Conservation (phyloP, 2,888 invertebrate species). For the Drosophila trichaetosa region DNA sequence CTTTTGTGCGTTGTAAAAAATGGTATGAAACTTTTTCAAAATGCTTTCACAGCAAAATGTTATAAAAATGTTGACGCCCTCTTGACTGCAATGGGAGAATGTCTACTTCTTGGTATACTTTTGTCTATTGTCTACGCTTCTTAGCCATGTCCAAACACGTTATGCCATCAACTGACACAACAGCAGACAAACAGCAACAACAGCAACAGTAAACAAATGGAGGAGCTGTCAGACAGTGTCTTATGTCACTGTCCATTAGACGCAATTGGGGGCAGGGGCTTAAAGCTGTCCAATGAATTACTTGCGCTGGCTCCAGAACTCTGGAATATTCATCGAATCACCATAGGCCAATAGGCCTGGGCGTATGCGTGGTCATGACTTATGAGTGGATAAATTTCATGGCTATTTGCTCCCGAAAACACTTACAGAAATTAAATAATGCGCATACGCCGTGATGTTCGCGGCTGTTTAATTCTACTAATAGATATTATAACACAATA, state of each 20-base stretch:
- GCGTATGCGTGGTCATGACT: slow-evolving; percentile 19
- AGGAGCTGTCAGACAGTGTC: slow-evolving; percentile 66
- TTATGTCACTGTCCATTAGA: slow-evolving; percentile 76
- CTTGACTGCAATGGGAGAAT: slow-evolving; percentile 47
- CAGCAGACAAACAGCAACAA: slow-evolving; percentile 37
- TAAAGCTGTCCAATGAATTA: slow-evolving; percentile 62
- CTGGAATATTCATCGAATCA: slow-evolving; percentile 54
- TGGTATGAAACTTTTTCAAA: slow-evolving; percentile 44
- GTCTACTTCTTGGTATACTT: slow-evolving; percentile 17
- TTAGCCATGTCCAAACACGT: slow-evolving; percentile 74
- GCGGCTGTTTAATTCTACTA: slow-evolving; percentile 70
- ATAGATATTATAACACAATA: slow-evolving; percentile 79
- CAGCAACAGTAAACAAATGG: slow-evolving; percentile 34
- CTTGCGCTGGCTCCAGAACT: slow-evolving; percentile 34
- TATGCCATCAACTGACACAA: slow-evolving; percentile 62
- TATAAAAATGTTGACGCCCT: slow-evolving; percentile 54
- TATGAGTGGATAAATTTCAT: slow-evolving; percentile 54
- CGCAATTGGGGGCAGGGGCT: slow-evolving; percentile 38
- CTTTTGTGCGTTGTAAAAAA: slow-evolving; percentile 45
- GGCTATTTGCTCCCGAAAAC: slow-evolving; percentile 56
- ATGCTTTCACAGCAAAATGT: slow-evolving; percentile 38
- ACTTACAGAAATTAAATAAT: slow-evolving; percentile 77
- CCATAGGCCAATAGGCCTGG: slow-evolving; percentile 8
- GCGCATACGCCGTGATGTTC: slow-evolving; percentile 67
- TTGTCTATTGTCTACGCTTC: slow-evolving; percentile 53